Conservation (phyloP, 2,888 invertebrate genomes). For the Macrophya alboannulata region DNA sequence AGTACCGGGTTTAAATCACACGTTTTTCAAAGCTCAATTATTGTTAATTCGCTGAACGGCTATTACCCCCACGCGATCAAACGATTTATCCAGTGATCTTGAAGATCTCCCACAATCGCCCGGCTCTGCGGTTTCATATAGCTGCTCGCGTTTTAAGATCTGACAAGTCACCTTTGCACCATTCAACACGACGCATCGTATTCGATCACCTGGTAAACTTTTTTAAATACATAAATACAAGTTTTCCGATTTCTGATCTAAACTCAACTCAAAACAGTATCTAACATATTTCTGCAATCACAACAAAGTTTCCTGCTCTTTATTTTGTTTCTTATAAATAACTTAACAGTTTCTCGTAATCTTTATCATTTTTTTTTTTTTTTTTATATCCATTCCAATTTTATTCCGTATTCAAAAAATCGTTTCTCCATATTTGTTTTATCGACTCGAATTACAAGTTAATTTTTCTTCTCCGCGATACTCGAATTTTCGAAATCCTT, state of each 20-base stretch:
- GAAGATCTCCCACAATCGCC: constrained; percentile 49
- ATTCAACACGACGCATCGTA: constrained; percentile 69
- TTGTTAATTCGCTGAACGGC: constrained; percentile 24
- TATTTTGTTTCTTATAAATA: neutral
- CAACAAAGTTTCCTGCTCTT: neutral
- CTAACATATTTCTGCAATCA: neutral
- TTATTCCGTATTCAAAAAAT: neutral
- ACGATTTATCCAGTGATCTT: constrained; percentile 30
- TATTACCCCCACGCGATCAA: constrained; percentile 49
- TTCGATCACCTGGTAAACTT: constrained; percentile 39
- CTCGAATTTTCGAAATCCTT: neutral
- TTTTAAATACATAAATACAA: neutral
- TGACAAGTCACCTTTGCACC: constrained; percentile 68
- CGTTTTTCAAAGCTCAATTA: constrained; percentile 40
- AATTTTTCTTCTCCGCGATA: neutral
- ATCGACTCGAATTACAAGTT: neutral
- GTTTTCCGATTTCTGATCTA: neutral
- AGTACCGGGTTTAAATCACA: constrained; percentile 30
- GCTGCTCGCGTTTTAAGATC: constrained; percentile 51
- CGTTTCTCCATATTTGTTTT: neutral
- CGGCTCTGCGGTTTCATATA: constrained; percentile 28
- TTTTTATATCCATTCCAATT: neutral
- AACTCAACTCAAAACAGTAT: too few species aligned
- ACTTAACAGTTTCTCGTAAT: neutral
- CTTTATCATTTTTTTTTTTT: neutral